Base-by-base conservation (phyloP, 2,113 vertebrate species). In the Scalopus aquaticus region DNA sequence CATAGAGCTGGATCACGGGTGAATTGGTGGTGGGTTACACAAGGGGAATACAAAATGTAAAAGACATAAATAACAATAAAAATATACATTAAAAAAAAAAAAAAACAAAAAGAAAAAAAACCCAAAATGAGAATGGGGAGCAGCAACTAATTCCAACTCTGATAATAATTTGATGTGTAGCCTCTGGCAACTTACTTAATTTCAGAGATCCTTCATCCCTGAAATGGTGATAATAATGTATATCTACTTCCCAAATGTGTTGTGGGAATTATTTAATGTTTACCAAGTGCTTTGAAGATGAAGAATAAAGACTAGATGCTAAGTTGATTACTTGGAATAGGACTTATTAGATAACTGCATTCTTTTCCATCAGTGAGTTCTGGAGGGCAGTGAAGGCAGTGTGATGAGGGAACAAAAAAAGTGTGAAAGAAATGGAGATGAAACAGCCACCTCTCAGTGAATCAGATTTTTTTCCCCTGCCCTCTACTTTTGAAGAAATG, bases 251-350 rank as follows among this genome's bases (percentile, higher is more conserved):
- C 77, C 79, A 78, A 91, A 67, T 87, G 74, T 74, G 37, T 96
- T 89, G 79, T 93, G 70, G 6, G 70, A 70, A 95, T 96, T 95
- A 95, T 94, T 97, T 92, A 96, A 95, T 94, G 83, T 94, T 95
- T 95, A 42, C 56, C 82, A 85, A 96, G 19, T 77, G n/a, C 89
- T 96, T 91, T 96, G 95, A 84, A 96, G 89, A 91, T 77, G 32
- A 78, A 80, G 51, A 86, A 60, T 74, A 79, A 95, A 95, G 85
- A 77, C 12, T 58, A 17, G 35, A 78, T 90, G 12, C 35, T 64
- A 88, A 78, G 35, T 70, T 93, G 90, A n/a, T 62, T 73, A 37
- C 74, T 86, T 72, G 86, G 35, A 82, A n/a, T 62, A 84, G 44
- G 32, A 13, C 85, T 1, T 32, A 62, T 56, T 35, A 77, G 65